Conservation (phyloP, 2,113 vertebrate species). For the Caranx melampygus region DNA sequence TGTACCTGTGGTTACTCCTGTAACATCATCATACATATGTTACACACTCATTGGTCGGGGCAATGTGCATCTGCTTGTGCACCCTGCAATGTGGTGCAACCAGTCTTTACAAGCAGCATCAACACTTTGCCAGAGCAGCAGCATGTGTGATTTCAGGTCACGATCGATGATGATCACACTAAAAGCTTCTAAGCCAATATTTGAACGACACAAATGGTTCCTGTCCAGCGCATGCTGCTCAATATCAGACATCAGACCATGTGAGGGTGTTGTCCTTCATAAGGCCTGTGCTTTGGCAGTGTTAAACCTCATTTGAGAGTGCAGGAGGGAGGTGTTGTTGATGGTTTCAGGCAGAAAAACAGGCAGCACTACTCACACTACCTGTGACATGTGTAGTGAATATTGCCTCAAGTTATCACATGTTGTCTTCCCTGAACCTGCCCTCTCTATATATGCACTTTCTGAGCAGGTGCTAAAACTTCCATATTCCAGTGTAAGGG, state of each 20-base stretch:
- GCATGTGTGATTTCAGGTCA: conserved; percentile 18
- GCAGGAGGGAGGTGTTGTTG: neutral
- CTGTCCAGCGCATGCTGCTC: too few relatives aligned
- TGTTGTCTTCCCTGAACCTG: neutral
- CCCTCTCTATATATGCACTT: neutral
- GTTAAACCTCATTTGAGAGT: neutral
- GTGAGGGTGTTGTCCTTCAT: neutral
- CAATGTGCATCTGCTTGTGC: neutral
- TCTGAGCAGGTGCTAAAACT: neutral
- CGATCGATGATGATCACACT: neutral
- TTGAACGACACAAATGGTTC: neutral
- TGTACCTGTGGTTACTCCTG: neutral
- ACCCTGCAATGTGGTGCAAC: neutral
- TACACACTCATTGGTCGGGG: neutral
- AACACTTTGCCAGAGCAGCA: conserved; percentile 1
- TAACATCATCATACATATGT: neutral
- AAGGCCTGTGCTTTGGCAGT: neutral
- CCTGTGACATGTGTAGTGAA: neutral
- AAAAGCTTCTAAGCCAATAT: neutral
- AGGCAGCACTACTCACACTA: neutral
- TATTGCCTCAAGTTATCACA: neutral
- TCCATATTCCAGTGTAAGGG: neutral
- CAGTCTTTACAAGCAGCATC: neutral
- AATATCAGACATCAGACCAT: neutral
- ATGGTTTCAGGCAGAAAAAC: conserved; percentile 22